Evolutionary conservation across 2,113 vertebrate genomes (phyloP), one percentile per base, ranked within the genome.

Genomic region (Ploceus nigricollis): DNA sequence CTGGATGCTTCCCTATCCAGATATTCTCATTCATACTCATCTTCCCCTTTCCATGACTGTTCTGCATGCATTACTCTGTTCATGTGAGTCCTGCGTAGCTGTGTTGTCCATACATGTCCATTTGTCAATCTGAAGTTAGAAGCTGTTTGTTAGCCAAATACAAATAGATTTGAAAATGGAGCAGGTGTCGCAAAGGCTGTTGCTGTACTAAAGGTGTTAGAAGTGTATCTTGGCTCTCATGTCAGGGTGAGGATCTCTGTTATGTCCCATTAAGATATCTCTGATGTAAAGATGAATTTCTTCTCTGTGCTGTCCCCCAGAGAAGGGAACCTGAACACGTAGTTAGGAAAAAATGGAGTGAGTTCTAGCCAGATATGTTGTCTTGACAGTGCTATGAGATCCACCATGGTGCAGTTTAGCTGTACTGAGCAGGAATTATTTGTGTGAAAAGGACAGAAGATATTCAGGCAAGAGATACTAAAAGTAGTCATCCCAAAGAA

Each of bases 361-460:
- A 68, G 13, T 85, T 71, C 44, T 56, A 76, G 30, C 8, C 25
- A 19, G 57, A 4, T 51, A 10, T 75, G 24, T 64, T 79, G 30
- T 76, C 61, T 82, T 0, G 0, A 10, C 9, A 56, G 20, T 48
- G 12, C 8, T 48, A 25, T 2, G 8, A 85, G 25, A 24, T 58
- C 33, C 25, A 54, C 6, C 3, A 2, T 19, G 23, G 7, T 30
- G 9, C 40, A 51, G 12, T 87, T 73, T 33, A 50, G n/a, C 25
- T 53, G 10, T 30, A 19, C 18, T 10, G 64, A 84, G 21, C 18
- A 50, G 39, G 60, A 92, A 47, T 70, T 81, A 37, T 37, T 63
- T 24, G 30, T 25, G 4, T 65, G 60, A 39, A 66, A 66, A 69
- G 45, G 51, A 83, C 9, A 84, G 45, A 66, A 85, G 48, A 48